A percentile compares a stretch with the other conserved stretches of the same genome.
phyloP scores from a whole-genome alignment of 2,888 invertebrate genomes.

The Epistrophella euchroma region DNA sequence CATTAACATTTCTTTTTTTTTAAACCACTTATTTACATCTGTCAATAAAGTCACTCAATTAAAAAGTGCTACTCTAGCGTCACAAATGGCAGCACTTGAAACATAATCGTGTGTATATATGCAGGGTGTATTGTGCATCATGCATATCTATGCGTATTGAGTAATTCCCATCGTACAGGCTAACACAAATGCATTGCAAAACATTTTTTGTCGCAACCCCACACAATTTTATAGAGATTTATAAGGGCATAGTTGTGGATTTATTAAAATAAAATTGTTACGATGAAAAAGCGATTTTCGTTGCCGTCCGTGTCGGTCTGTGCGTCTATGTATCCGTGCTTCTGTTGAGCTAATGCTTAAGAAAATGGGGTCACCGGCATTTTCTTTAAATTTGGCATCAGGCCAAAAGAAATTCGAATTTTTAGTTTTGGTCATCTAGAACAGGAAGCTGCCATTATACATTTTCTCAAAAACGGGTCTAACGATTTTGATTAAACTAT shows the following conservation, averaged over 20 bases:
- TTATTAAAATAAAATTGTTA: neutral
- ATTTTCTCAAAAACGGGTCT: too few relatives aligned
- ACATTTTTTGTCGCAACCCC: constrained; percentile 6
- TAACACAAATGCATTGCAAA: constrained; percentile 9
- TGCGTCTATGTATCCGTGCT: too few relatives aligned
- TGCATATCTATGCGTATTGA: constrained; percentile 36
- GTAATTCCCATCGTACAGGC: constrained; percentile 19
- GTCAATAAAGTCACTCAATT: constrained; percentile 26
- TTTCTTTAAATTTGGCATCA: too few relatives aligned
- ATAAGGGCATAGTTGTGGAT: neutral
- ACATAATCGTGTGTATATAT: constrained; percentile 28
- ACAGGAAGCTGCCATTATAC: too few relatives aligned
- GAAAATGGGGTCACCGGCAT: too few relatives aligned
- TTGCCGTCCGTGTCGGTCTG: too few relatives aligned
- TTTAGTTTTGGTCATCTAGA: too few relatives aligned
- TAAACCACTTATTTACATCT: constrained; percentile 21
- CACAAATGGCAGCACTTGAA: constrained; percentile 34
- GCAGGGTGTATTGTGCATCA: neutral
- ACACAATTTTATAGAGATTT: neutral
- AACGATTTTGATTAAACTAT: too few relatives aligned
- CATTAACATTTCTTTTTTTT: neutral
- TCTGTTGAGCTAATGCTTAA: too few relatives aligned
- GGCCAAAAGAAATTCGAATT: too few relatives aligned
- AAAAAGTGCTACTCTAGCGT: constrained; percentile 37
- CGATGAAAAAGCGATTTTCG: too few relatives aligned